These are phyloP conservation scores for Trichopoda pennipes DNA, from an alignment of 2,888 invertebrate genomes.

Conservation along the genomic window DNA sequence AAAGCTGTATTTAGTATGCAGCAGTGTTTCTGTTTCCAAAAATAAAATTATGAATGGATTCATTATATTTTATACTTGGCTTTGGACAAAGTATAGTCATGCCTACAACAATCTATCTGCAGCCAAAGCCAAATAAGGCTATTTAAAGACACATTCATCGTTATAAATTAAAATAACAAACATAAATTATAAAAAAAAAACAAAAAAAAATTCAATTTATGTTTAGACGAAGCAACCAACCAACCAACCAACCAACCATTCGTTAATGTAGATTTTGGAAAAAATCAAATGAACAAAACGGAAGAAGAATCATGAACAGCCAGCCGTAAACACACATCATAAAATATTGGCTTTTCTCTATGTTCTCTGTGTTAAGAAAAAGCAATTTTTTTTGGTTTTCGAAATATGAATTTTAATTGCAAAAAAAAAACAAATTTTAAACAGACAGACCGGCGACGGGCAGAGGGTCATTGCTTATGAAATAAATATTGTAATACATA, in stretches of 20 bases:
- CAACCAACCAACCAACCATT: constrained; percentile 4
- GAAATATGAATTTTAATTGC: too few species aligned
- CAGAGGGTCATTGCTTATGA: too few species aligned
- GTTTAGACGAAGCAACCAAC: constrained; percentile 26
- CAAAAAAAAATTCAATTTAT: background rate
- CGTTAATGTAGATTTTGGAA: background rate
- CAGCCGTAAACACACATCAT: too few species aligned
- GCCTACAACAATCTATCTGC: constrained; percentile 21
- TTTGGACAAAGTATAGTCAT: constrained; percentile 14
- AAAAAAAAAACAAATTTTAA: too few species aligned
- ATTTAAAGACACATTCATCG: constrained; percentile 42
- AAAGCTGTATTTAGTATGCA: constrained; percentile 61
- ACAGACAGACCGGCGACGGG: too few species aligned
- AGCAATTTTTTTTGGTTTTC: too few species aligned
- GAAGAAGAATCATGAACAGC: background rate
- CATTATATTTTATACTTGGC: constrained; percentile 19
- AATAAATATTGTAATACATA: too few species aligned
- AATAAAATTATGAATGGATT: constrained; percentile 30
- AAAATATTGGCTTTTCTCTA: too few species aligned
- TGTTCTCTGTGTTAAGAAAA: too few species aligned
- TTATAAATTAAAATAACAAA: constrained; percentile 1
- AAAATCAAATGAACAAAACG: background rate
- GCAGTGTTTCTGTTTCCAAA: background rate
- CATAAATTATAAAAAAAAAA: too few species aligned
- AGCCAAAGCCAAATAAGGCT: constrained; percentile 29